phyloP scores from a whole-genome alignment of 2,113 vertebrate genomes.

The Epinephelus lanceolatus region DNA sequence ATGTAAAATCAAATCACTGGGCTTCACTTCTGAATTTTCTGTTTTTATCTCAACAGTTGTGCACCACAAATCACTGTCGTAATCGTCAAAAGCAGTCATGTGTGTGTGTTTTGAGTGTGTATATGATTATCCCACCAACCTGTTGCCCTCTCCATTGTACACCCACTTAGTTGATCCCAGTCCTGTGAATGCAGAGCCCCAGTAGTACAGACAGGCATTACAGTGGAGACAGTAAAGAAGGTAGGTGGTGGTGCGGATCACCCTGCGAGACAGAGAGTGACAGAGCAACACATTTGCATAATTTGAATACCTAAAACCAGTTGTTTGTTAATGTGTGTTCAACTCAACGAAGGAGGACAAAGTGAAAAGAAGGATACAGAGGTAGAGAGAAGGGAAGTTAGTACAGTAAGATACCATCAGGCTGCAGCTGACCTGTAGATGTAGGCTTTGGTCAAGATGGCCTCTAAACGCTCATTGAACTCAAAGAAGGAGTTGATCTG shows the following conservation, averaged over 20 bases:
- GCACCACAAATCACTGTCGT: not conserved
- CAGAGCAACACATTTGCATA: not conserved
- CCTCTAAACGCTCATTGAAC: conserved; percentile 94
- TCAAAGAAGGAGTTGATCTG: conserved; percentile 97
- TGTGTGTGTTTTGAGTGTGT: conserved; percentile 1
- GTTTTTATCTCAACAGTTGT: not conserved
- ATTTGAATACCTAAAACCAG: not conserved
- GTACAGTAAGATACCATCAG: not conserved
- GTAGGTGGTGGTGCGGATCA: conserved; percentile 95
- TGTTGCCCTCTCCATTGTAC: conserved; percentile 93
- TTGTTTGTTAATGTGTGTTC: conserved; percentile 39
- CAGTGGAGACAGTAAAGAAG: conserved; percentile 94
- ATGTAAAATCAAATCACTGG: not conserved
- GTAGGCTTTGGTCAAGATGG: conserved; percentile 96
- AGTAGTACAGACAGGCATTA: conserved; percentile 97
- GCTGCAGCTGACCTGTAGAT: conserved; percentile 91
- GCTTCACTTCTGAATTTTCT: not conserved
- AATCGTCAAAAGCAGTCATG: not conserved
- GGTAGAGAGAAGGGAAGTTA: not conserved
- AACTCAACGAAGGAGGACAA: not conserved
- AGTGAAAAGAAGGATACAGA: not conserved
- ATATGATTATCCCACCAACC: conserved; percentile 80
- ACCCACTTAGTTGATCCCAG: conserved; percentile 93
- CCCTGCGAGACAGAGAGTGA: conserved; percentile 80
- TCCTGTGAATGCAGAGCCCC: conserved; percentile 90